Evolutionary conservation across 92 coral and sea anemone genomes (phyloP).

Genomic region (Epizoanthus fatuus): DNA sequence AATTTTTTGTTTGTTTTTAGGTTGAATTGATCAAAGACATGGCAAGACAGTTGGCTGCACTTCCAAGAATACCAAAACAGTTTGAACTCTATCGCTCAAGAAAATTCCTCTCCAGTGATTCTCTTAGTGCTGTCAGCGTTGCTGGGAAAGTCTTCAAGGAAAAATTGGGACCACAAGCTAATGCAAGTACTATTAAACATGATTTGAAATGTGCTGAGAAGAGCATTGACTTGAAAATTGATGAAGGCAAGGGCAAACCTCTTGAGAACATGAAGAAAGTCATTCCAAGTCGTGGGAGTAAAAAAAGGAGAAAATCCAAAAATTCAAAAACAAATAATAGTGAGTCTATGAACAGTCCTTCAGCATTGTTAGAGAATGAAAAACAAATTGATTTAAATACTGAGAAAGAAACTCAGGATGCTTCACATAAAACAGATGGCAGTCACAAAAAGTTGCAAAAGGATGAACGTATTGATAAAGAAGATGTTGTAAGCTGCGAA

Average conservation of each 20-base stretch:
- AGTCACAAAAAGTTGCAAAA: too few species aligned
- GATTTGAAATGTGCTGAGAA: constrained; percentile 17
- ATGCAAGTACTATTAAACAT: not conserved
- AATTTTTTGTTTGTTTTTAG: constrained; percentile 46
- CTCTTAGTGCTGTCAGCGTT: constrained; percentile 38
- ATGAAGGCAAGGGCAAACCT: not conserved
- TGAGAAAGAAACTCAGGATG: too few species aligned
- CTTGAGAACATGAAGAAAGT: not conserved
- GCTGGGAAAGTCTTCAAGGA: constrained; percentile 47
- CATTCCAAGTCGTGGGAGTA: not conserved
- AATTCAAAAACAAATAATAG: constrained; percentile 3
- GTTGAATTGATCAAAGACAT: constrained; percentile 92
- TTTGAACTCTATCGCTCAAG: constrained; percentile 89
- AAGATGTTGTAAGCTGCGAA: too few species aligned
- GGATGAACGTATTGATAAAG: too few species aligned
- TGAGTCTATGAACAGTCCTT: too few species aligned
- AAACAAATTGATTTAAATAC: too few species aligned
- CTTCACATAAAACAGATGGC: too few species aligned
- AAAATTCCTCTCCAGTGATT: constrained; percentile 69
- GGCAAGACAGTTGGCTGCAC: constrained; percentile 99
- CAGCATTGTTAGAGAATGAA: too few species aligned
- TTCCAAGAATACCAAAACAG: constrained; percentile 81
- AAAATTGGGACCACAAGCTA: constrained; percentile 26
- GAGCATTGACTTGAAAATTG: constrained; percentile 25
- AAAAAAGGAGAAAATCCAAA: constrained; percentile 10